Base-by-base conservation (phyloP, 2,888 invertebrate species). In the Mythimna impura region DNA sequence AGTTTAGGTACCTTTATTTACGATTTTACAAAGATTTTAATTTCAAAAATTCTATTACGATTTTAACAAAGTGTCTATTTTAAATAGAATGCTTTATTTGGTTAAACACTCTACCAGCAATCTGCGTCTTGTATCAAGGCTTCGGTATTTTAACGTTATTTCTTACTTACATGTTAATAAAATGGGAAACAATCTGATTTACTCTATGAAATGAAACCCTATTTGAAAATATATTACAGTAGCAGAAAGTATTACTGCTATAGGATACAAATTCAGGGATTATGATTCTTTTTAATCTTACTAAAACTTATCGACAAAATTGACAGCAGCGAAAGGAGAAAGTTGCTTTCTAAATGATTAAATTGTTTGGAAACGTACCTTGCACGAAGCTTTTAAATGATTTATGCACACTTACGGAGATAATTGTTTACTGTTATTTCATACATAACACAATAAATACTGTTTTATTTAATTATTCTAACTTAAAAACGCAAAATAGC, bases 311-410 rank as follows among this genome's bases (percentile, higher is more conserved):
- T 71, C 69, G 82, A 87, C 76, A 76, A 78, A 75, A 82, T 82
- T 83, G 85, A 83, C 80, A 86, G 88, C 80, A 83, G 83, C 86
- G 85, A 84, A 85, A 88, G 89, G 92, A 90, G 92, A 93, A 92
- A 93, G 92, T 93, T 88, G 87, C 82, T 86, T 87, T 81, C 85
- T 81, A 79, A 80, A 76, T 72, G 70, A 83, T 73, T 66, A 80
- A 71, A 76, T 80, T 63, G 65, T 72, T 77, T 82, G 47, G 34
- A 36, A 69, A 73, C 76, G 22, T 82, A 86, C 85, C 83, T 81
- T 77, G 34, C 66, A 47, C 34, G 57, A 74, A 63, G 67, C 73
- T 68, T 71, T 63, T 65, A 40, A 50, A 17, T 36, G 30, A 60
- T 71, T 63, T 36, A 74, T 12, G 52, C 43, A 61, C 70, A 76